These are phyloP conservation scores for Mamestra configurata DNA, from an alignment of 1,140 invertebrate genomes.

Conservation along the genomic window DNA sequence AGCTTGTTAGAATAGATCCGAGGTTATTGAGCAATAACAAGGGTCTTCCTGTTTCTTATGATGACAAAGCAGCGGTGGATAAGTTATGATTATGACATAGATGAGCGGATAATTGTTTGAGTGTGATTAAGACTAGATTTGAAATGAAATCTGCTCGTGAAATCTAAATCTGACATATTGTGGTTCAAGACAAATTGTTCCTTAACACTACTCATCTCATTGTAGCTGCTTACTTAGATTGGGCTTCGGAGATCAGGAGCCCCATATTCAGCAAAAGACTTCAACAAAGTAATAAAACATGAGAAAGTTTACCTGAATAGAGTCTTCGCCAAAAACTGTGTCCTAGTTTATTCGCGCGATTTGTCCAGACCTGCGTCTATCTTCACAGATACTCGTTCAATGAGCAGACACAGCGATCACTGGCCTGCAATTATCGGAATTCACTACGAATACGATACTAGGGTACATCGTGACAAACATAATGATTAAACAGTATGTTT, in stretches of 20 bases:
- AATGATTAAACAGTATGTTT: background rate
- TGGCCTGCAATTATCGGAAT: conserved; percentile 11
- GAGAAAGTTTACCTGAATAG: background rate
- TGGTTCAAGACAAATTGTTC: too few species aligned
- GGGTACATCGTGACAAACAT: conserved; percentile 1
- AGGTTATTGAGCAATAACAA: background rate
- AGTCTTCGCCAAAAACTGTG: background rate
- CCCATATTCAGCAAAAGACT: too few species aligned
- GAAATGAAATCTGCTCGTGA: too few species aligned
- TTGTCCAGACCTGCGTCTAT: background rate
- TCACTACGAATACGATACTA: background rate
- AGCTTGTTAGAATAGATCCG: background rate
- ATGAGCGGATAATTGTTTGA: too few species aligned
- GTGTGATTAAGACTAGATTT: too few species aligned
- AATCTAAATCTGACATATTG: too few species aligned
- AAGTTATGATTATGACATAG: too few species aligned
- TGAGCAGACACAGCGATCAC: background rate
- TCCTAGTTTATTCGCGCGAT: background rate
- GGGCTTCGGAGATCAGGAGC: too few species aligned
- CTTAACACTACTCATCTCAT: too few species aligned
- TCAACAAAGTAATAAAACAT: background rate
- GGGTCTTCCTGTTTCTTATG: background rate
- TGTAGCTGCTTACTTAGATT: too few species aligned
- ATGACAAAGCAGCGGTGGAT: too few species aligned
- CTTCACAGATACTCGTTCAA: conserved; percentile 1